phyloP scores from a whole-genome alignment of 2,888 invertebrate species.

The Plusia festucae region DNA sequence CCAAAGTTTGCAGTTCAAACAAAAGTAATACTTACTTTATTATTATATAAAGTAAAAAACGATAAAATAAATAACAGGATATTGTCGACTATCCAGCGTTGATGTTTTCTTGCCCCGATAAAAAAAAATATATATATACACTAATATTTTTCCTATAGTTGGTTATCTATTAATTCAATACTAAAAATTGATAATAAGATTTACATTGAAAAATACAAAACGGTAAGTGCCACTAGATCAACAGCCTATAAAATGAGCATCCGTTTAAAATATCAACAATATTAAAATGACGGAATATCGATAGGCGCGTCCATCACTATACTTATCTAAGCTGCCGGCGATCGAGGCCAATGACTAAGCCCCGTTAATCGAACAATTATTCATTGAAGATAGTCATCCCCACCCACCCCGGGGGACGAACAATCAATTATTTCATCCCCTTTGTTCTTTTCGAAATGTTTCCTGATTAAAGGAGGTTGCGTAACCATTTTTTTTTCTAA shows the following conservation, averaged over 20 bases:
- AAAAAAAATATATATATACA: too few species aligned
- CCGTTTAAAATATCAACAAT: slow-evolving; percentile 15
- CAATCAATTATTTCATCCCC: slow-evolving; percentile 63
- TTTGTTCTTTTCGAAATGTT: slow-evolving; percentile 53
- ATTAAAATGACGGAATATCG: slow-evolving; percentile 30
- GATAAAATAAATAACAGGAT: too few species aligned
- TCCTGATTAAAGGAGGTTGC: slow-evolving; percentile 14
- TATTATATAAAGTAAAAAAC: too few species aligned
- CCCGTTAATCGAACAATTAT: slow-evolving; percentile 87
- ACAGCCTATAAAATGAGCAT: background rate
- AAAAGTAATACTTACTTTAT: too few species aligned
- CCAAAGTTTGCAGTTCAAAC: too few species aligned
- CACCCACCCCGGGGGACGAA: slow-evolving; percentile 42
- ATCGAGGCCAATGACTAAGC: slow-evolving; percentile 83
- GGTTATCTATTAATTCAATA: too few species aligned
- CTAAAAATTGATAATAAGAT: too few species aligned
- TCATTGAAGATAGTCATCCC: slow-evolving; percentile 77
- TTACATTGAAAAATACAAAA: too few species aligned
- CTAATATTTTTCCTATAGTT: too few species aligned
- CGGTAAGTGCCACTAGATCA: background rate
- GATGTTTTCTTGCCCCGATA: too few species aligned
- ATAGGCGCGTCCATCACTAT: slow-evolving; percentile 58
- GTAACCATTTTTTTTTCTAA: slow-evolving; percentile 28
- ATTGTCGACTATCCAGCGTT: too few species aligned
- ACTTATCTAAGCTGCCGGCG: slow-evolving; percentile 72